These are phyloP conservation scores for Drosophila lowei DNA, from an alignment of 1,140 invertebrate genomes.

Conservation along the genomic window DNA sequence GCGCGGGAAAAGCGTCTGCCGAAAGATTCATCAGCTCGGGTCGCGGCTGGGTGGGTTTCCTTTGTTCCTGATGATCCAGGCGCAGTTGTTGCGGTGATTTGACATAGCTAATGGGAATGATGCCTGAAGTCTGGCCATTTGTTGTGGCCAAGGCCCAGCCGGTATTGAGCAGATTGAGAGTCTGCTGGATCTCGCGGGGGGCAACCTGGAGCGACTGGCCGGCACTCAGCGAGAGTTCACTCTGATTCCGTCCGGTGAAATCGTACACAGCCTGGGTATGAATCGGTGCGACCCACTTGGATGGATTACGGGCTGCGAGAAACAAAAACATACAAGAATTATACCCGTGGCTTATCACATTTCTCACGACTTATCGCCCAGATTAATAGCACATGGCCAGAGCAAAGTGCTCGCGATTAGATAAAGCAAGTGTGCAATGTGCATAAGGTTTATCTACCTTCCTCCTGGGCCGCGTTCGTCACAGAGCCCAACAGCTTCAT, in stretches of 20 bases:
- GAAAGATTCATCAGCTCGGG: slow-evolving; percentile 70
- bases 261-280: slow-evolving; percentile 90
- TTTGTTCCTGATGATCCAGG: slow-evolving; percentile 49
- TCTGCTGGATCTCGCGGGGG: slow-evolving; percentile 91
- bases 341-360: slow-evolving; percentile 52
- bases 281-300: slow-evolving; percentile 89
- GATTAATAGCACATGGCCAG: slow-evolving; percentile 47
- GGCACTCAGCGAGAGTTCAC: slow-evolving; percentile 90
- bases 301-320: slow-evolving; percentile 85
- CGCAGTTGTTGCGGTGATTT: slow-evolving; percentile 83
- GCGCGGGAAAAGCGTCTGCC: slow-evolving; percentile 57
- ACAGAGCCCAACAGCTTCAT: slow-evolving; percentile 90
- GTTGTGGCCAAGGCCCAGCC: slow-evolving; percentile 90
- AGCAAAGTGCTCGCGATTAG: slow-evolving; percentile 70
- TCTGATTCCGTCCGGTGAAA: slow-evolving; percentile 88
- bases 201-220: slow-evolving; percentile 92
- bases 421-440: slow-evolving; percentile 69
- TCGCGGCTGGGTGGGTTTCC: slow-evolving; percentile 43
- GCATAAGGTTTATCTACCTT: slow-evolving; percentile 82
- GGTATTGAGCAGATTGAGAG: slow-evolving; percentile 85
- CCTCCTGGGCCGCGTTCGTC: slow-evolving; percentile 84
- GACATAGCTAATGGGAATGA: slow-evolving; percentile 93
- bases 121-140: slow-evolving; percentile 88
- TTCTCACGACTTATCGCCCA: slow-evolving; percentile 35
- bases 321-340: slow-evolving; percentile 27